Percentiles rank a stretch among this genome's conserved stretches.
Evolutionary conservation across 2,797 vertebrate species (phyloP).

Genomic region (Chrosomus eos): DNA sequence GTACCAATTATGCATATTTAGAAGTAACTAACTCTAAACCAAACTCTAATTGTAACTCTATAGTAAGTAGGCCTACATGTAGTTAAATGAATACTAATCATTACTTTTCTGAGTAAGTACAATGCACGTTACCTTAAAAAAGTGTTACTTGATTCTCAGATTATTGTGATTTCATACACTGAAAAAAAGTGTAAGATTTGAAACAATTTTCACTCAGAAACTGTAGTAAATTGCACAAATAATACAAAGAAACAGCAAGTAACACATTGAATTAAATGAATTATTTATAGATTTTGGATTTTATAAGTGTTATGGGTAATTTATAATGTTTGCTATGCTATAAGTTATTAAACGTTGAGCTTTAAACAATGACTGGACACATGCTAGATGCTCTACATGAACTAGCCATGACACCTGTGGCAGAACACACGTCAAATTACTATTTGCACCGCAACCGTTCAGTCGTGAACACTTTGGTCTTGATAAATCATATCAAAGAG

Average conservation of each 20-base stretch:
- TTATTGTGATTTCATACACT: neutral
- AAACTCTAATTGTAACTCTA: too few species aligned
- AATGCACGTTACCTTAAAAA: too few species aligned
- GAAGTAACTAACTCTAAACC: too few species aligned
- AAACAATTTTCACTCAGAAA: neutral
- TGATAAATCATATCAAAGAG: constrained; percentile 29
- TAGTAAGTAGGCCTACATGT: too few species aligned
- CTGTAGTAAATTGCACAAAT: neutral
- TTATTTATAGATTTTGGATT: neutral
- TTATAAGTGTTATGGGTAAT: neutral
- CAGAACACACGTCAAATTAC: neutral
- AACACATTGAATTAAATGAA: neutral
- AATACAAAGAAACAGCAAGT: neutral
- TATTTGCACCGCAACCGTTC: neutral
- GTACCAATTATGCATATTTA: too few species aligned
- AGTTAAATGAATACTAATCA: too few species aligned
- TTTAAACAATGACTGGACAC: neutral
- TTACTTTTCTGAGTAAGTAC: too few species aligned
- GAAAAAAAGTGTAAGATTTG: neutral
- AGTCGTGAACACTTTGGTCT: constrained; percentile 5
- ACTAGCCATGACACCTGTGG: neutral
- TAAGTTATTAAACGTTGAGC: too few species aligned
- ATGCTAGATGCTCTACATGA: neutral
- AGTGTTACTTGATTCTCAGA: neutral
- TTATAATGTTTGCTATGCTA: neutral